These are phyloP conservation scores for Ceratothoa steindachneri DNA, from an alignment of 2,888 invertebrate species.

Conservation along the genomic window DNA sequence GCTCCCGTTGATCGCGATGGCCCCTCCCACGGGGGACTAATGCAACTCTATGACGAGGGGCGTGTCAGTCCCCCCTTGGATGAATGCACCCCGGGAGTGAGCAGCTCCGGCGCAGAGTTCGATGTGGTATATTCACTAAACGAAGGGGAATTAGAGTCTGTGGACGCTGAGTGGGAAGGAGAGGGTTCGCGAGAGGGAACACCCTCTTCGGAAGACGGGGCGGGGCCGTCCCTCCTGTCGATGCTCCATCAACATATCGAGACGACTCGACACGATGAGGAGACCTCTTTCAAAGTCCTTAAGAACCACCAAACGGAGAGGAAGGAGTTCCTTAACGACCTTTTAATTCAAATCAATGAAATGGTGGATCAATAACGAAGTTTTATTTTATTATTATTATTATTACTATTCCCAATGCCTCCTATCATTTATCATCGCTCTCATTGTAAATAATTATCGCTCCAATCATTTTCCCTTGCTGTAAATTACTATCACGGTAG, in stretches of 20 bases:
- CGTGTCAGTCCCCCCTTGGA: neutral
- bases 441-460: neutral
- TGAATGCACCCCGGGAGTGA: neutral
- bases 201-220: neutral
- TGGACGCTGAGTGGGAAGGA: neutral
- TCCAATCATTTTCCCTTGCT: too few relatives aligned
- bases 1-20: neutral
- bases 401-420: conserved; percentile 11
- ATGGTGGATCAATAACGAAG: neutral
- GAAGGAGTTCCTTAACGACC: neutral
- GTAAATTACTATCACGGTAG: too few relatives aligned
- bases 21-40: neutral
- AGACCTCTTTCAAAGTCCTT: neutral
- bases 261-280: neutral
- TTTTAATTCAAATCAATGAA: conserved; percentile 2
- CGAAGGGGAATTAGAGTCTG: neutral
- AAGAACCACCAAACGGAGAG: neutral
- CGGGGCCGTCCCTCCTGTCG: neutral
- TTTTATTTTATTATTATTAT: conserved; percentile 7
- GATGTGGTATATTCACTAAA: neutral
- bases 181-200: neutral
- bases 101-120: neutral
- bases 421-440: neutral
- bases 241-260: neutral
- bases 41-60: neutral